A percentile compares a stretch with the other conserved stretches of the same genome.
Evolutionary conservation across 2,113 vertebrate genomes (phyloP).

Genomic region (Heptranchias perlo): DNA sequence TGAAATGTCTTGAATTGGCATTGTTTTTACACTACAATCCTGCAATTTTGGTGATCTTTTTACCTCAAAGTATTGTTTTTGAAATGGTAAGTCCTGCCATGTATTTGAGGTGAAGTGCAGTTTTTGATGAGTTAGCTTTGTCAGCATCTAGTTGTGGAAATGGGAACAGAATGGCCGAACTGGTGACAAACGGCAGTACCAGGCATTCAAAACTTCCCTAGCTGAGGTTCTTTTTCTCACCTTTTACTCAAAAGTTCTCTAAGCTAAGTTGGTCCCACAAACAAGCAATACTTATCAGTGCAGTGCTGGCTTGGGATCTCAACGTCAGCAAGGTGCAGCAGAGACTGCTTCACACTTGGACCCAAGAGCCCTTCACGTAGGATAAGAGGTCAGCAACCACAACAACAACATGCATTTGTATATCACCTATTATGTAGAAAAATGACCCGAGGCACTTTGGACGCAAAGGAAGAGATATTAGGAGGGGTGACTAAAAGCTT

Average conservation of each 20-base stretch:
- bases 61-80: neutral
- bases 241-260: neutral
- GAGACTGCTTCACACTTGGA: neutral
- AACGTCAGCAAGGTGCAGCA: too few relatives aligned
- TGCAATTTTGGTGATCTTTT: neutral
- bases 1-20: neutral
- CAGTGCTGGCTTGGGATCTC: neutral
- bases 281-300: neutral
- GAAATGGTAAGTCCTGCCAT: neutral
- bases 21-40: neutral
- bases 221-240: neutral
- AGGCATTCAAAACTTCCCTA: neutral
- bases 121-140: neutral
- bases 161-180: neutral
- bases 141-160: neutral
- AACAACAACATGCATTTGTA: too few relatives aligned
- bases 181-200: neutral
- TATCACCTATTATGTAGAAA: too few relatives aligned
- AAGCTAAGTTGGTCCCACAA: neutral
- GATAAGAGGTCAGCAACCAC: too few relatives aligned
- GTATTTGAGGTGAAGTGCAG: neutral
- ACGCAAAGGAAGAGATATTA: too few relatives aligned
- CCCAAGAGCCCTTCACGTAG: neutral
- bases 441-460: too few relatives aligned
- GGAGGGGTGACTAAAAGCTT: too few relatives aligned